Conservation (phyloP, 37 sponge, comb jelly and placozoan genomes). For the Chondrilla cf. caribensis region DNA sequence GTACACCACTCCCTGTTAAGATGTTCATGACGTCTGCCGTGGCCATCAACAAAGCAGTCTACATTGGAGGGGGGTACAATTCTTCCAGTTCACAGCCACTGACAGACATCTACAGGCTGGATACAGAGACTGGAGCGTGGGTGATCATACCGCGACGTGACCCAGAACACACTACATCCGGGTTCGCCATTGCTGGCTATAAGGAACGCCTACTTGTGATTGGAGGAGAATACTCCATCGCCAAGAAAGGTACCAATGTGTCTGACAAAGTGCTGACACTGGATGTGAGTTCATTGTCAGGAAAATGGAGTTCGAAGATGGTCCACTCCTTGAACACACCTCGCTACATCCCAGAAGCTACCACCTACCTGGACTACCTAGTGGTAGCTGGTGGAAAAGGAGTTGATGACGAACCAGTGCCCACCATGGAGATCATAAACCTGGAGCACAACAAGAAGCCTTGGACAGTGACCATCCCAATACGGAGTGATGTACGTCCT, state of each 20-base stretch:
- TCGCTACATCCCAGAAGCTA: slow-evolving; percentile 8
- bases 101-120: slow-evolving; percentile 6
- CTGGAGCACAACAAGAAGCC: background rate
- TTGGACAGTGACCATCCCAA: background rate
- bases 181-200: background rate
- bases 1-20: background rate
- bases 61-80: slow-evolving; percentile 21
- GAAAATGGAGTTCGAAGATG: background rate
- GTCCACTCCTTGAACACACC: background rate
- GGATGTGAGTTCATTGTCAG: background rate
- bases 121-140: background rate
- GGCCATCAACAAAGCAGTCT: background rate
- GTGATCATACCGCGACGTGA: background rate
- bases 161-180: background rate
- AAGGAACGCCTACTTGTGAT: background rate
- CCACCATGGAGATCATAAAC: slow-evolving; percentile 21
- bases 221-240: background rate
- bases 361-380: background rate
- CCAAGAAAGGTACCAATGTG: background rate
- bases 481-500: background rate
- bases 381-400: slow-evolving; percentile 19
- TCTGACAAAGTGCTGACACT: slow-evolving; percentile 20
- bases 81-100: background rate
- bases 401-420: background rate
- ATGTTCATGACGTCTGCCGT: slow-evolving; percentile 13